Evolutionary conservation across 2,797 vertebrate genomes (phyloP).

Genomic region (Lemur catta): DNA sequence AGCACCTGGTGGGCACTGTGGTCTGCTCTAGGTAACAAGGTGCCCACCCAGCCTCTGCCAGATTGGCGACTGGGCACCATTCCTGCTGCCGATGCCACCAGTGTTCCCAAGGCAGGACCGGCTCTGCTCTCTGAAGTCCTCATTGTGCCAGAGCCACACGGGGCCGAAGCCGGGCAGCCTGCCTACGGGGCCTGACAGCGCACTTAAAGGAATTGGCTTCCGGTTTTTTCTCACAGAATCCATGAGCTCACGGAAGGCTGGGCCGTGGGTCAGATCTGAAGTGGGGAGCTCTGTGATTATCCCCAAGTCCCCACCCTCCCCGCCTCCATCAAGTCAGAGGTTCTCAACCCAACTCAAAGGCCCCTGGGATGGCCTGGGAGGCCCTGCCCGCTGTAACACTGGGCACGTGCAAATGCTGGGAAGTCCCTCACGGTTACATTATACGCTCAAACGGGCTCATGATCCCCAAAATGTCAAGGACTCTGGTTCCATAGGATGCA

Average conservation of each 20-base stretch:
- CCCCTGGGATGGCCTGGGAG: background rate
- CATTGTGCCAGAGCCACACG: background rate
- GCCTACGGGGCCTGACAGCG: background rate
- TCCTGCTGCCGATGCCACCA: background rate
- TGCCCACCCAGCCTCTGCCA: background rate
- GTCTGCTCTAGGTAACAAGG: background rate
- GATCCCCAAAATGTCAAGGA: background rate
- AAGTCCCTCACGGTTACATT: background rate
- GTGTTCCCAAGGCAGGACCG: accelerated
- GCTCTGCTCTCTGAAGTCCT: background rate
- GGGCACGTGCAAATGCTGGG: background rate
- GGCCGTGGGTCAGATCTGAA: background rate
- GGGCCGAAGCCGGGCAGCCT: background rate
- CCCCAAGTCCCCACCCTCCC: accelerated
- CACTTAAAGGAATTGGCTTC: background rate
- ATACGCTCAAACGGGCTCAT: background rate
- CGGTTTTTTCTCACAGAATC: background rate
- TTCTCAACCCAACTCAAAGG: background rate
- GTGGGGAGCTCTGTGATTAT: background rate
- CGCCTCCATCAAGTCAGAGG: background rate
- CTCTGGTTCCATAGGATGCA: background rate
- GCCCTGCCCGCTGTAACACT: background rate
- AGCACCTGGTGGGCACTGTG: too few relatives aligned
- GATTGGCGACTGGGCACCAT: too few relatives aligned
- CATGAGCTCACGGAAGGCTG: background rate